phyloP scores from a whole-genome alignment of 2,113 vertebrate species.

The Rhynchomys soricoides region DNA sequence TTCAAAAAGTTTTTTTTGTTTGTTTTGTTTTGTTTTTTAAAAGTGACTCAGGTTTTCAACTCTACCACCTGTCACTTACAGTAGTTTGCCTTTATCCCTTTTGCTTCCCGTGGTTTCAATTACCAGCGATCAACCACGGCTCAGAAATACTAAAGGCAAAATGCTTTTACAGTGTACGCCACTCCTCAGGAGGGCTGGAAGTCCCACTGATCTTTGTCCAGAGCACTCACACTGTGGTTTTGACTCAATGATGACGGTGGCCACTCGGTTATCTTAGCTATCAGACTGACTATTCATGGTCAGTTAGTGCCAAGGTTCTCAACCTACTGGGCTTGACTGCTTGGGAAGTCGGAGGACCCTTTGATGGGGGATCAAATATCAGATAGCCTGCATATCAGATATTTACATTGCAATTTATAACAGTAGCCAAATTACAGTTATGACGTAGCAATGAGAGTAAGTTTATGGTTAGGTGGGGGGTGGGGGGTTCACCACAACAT shows the following conservation, averaged over 20 bases:
- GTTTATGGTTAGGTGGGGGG: background rate
- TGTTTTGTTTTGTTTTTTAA: too few relatives aligned
- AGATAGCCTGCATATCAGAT: background rate
- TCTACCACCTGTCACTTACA: background rate
- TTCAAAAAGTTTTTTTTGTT: too few relatives aligned
- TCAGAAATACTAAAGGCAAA: background rate
- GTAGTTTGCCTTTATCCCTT: background rate
- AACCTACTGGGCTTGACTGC: background rate
- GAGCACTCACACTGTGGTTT: background rate
- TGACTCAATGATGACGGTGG: background rate
- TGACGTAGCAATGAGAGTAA: background rate
- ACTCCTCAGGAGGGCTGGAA: background rate
- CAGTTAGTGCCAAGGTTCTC: background rate
- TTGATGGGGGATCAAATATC: background rate
- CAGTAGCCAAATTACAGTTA: background rate
- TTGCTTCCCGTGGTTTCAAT: background rate
- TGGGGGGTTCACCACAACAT: background rate
- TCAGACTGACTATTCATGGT: background rate
- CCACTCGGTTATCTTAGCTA: background rate
- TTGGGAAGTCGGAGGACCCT: background rate
- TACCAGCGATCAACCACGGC: background rate
- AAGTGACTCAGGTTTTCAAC: background rate
- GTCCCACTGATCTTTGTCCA: background rate
- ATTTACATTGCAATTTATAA: background rate
- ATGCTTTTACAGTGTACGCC: background rate